Percentiles rank a stretch among this genome's conserved stretches.
These are phyloP conservation scores for Candidula unifasciata DNA, from an alignment of 2,888 invertebrate species.

Conservation along the genomic window DNA sequence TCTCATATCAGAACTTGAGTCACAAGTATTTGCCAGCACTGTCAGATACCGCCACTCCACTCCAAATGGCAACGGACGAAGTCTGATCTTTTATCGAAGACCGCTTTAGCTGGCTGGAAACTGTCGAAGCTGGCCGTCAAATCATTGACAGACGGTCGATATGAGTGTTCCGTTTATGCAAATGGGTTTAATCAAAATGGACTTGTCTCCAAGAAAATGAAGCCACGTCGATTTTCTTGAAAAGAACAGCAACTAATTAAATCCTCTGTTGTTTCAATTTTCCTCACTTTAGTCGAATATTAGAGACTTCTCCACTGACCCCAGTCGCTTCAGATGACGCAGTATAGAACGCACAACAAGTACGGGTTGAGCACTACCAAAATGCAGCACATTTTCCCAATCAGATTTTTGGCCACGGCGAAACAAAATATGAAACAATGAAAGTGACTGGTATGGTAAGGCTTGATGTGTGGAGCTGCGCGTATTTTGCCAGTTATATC, in stretches of 20 bases:
- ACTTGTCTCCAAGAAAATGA: constrained; percentile 44
- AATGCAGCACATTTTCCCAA: not conserved
- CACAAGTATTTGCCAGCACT: not conserved
- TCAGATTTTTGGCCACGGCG: too few species aligned
- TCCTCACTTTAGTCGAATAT: constrained; percentile 5
- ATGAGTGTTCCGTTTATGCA: constrained; percentile 45
- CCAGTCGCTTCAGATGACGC: not conserved
- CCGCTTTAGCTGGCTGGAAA: constrained; percentile 25
- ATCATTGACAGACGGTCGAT: constrained; percentile 47
- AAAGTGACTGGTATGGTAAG: constrained; percentile 31
- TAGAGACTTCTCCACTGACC: not conserved
- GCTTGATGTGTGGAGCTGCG: constrained; percentile 34
- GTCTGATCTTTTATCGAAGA: constrained; percentile 29
- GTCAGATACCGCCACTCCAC: constrained; percentile 13
- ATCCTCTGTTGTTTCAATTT: constrained; percentile 42
- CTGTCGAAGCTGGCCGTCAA: constrained; percentile 35
- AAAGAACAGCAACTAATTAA: constrained; percentile 39
- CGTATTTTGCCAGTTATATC: constrained; percentile 36
- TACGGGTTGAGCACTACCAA: not conserved
- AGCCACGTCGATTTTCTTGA: constrained; percentile 39
- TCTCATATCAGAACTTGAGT: constrained; percentile 23
- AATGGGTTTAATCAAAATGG: constrained; percentile 50
- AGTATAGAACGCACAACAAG: not conserved
- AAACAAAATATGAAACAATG: constrained; percentile 24
- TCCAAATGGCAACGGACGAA: constrained; percentile 1